A percentile compares a stretch with the other conserved stretches of the same genome.
These are phyloP conservation scores for Phrynocephalus forsythii DNA, from an alignment of 2,797 vertebrate species.

Conservation along the genomic window DNA sequence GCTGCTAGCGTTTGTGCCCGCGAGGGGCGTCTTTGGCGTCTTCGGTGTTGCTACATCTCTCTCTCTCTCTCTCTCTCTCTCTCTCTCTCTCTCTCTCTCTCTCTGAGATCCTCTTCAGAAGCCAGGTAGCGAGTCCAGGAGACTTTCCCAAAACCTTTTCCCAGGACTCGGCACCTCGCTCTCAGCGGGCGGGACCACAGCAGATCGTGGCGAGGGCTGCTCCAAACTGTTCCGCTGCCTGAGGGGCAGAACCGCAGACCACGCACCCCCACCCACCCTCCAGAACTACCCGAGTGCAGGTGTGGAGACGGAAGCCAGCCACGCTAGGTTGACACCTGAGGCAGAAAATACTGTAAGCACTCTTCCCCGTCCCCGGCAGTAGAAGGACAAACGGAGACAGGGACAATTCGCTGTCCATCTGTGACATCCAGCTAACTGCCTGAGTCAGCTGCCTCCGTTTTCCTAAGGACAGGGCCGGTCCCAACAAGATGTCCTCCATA, in stretches of 20 bases:
- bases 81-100: too few relatives aligned
- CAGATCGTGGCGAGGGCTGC: too few relatives aligned
- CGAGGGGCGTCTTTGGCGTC: background rate
- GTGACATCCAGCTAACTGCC: background rate
- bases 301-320: background rate
- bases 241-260: too few relatives aligned
- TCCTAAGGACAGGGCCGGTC: background rate
- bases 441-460: background rate
- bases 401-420: background rate
- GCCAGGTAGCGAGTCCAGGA: background rate
- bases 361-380: background rate
- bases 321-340: background rate
- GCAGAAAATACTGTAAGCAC: background rate
- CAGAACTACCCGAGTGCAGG: background rate
- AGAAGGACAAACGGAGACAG: background rate
- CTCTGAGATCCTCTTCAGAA: too few relatives aligned
- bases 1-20: background rate
- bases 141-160: slow-evolving; percentile 3
- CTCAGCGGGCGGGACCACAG: too few relatives aligned
- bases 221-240: too few relatives aligned
- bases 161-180: too few relatives aligned
- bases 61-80: background rate
- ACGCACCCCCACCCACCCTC: background rate
- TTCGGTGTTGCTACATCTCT: background rate
- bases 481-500: background rate